A percentile compares a stretch with the other conserved stretches of the same genome.
phyloP scores from a whole-genome alignment of 2,888 invertebrate genomes.

The Troilus luridus region DNA sequence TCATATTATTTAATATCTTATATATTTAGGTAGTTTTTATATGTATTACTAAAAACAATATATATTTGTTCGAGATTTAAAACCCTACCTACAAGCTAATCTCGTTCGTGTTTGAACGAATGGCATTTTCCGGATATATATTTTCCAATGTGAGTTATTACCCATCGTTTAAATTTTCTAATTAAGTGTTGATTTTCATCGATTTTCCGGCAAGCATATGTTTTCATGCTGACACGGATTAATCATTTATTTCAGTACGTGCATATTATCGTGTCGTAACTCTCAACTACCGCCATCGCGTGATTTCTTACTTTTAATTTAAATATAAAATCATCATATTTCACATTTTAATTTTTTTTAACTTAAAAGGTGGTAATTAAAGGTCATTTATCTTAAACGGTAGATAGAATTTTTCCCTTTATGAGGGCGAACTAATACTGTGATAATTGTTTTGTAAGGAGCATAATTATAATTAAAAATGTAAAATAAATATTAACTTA shows the following conservation, averaged over 20 bases:
- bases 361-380: neutral
- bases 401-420: neutral
- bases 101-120: no score
- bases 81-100: no score
- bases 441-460: neutral
- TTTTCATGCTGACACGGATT: neutral
- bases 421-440: neutral
- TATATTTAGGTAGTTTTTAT: no score
- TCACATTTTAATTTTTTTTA: neutral
- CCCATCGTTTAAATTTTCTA: neutral
- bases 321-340: neutral
- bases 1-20: no score
- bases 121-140: no score
- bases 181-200: conserved; percentile 8
- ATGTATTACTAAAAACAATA: no score
- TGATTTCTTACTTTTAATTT: neutral
- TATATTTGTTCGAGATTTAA: no score
- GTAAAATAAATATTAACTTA: no score
- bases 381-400: neutral
- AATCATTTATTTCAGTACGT: conserved; percentile 1
- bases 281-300: neutral
- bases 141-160: neutral
- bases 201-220: neutral
- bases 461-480: no score
- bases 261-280: neutral